Evolutionary conservation across 2,888 invertebrate genomes (phyloP), one percentile per base, ranked within the genome.

Genomic region (Papilio demoleus): DNA sequence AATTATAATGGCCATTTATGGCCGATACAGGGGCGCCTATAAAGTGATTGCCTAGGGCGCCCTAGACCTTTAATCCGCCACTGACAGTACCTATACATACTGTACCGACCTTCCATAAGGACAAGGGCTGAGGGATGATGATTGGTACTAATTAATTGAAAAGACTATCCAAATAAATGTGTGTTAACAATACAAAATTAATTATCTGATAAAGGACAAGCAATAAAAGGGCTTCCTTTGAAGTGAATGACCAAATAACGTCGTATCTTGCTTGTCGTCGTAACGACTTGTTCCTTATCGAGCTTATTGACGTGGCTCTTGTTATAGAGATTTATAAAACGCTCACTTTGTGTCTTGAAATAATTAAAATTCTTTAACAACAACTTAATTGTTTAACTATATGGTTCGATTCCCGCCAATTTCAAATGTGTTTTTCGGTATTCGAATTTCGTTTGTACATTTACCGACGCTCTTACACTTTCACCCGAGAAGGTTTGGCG

Each of bases 271-370:
- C 34, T 64, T n/a, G n/a, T n/a, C n/a, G n/a, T n/a, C n/a, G n/a
- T n/a, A 64, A 53, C 63, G 63, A 53, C 34, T 53, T 36, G 38
- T 64, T 53, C 50, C 38, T 64, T 64, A 64, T 64, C 63, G 50
- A n/a, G 47, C 22, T 64, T 50, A 38, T 64, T 53, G 50, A 64
- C 24, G 50, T 17, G 11, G 24, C 50, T 17, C 38, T 22, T 47
- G 24, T 50, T 14, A 14, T 8, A 11, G 5, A 50, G 22, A 50
- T 50, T 50, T 50, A 50, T 50, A 50, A 24, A 50, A 5, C 24
- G 6, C 12, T 50, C 22, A 17, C 22, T 47, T 47, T 47, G 47
- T 50, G 47, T 22, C 12, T 3, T 22, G 14, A 24, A 12, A 24
- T 50, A 50, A 50, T 50, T 50, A 24, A 50, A 50, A 50, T 24